Base-by-base conservation (phyloP, 2,797 vertebrate genomes). In the Sardinella longiceps region DNA sequence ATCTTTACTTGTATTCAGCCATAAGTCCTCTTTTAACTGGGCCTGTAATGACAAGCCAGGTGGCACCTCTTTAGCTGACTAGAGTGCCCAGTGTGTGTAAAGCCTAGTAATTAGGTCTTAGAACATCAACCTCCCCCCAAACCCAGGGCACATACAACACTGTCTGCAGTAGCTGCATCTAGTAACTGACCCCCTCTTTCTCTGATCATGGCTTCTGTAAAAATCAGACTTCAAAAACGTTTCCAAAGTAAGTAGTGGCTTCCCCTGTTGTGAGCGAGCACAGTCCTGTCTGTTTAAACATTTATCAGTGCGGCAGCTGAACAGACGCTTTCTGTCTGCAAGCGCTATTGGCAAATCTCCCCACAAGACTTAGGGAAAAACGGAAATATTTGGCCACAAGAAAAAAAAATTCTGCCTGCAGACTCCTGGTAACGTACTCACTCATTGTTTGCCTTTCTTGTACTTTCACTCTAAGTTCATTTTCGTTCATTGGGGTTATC, bases 21-120 rank as follows among this genome's bases (percentile, higher is more conserved):
- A 83, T 33, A 84, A 53, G 30, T 33, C 15, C 81, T 58, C 82
- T 86, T 87, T 80, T 82, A 60, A 85, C 84, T 82, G 25, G 50
- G 60, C 15, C 30, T 39, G 1, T 90, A 90, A 91, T 90, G 89
- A 91, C 87, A 91, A 84, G 85, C 91, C 87, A 87, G 86, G 90
- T 85, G 86, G 87, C 82, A 88, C 82, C 83, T 82, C 83, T 85
- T 88, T 87, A 88, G 66, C 83, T 87, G 86, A 84, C 58, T 48
- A 91, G 80, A 84, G 84, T 50, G 80, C 80, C 50, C 81, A 84
- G 33, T 60, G 80, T 43, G 30, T 80, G 80, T 66, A 58, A 50
- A 84, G 82, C 83, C 89, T 89, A 89, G 89, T 92, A 93, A 93
- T 94, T 94, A 94, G 88, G 88, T 88, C 90, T 86, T 90, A 85